phyloP scores from a whole-genome alignment of 2,797 vertebrate species.

The Amazona finschi region DNA sequence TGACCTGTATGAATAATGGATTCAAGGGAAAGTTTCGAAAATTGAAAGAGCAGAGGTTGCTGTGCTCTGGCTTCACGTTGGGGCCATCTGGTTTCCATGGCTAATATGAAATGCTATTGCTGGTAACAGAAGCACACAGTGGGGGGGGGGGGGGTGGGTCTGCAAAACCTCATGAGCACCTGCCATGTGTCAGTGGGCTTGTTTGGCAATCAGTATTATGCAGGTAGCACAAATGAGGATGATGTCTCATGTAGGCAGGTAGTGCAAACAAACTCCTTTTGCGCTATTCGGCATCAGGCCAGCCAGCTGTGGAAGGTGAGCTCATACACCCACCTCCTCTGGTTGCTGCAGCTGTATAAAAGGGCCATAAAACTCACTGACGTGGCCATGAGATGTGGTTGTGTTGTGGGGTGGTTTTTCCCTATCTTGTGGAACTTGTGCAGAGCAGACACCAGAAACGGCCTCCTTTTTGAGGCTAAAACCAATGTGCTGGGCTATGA shows the following conservation, averaged over 20 bases:
- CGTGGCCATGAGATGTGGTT: fast-evolving
- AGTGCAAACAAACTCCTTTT: neutral
- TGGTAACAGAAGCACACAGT: neutral
- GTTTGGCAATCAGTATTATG: neutral
- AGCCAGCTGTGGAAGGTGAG: neutral
- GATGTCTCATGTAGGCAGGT: neutral
- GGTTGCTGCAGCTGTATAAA: neutral
- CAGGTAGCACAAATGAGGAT: neutral
- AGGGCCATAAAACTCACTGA: neutral
- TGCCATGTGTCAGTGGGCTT: neutral
- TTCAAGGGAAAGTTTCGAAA: conserved; percentile 14
- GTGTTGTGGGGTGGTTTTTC: fast-evolving
- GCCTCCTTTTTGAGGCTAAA: neutral
- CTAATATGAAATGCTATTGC: neutral
- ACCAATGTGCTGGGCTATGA: neutral
- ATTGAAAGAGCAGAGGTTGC: neutral
- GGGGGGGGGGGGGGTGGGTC: neutral
- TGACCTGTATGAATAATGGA: conserved; percentile 26
- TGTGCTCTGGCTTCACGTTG: neutral
- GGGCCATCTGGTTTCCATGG: conserved; percentile 3
- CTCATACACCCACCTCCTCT: neutral
- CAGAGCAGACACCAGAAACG: neutral
- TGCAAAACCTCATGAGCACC: neutral
- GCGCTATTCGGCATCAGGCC: neutral
- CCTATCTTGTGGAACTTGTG: neutral